phyloP scores from a whole-genome alignment of 2,113 vertebrate species.

The Clarias macrocephalus region DNA sequence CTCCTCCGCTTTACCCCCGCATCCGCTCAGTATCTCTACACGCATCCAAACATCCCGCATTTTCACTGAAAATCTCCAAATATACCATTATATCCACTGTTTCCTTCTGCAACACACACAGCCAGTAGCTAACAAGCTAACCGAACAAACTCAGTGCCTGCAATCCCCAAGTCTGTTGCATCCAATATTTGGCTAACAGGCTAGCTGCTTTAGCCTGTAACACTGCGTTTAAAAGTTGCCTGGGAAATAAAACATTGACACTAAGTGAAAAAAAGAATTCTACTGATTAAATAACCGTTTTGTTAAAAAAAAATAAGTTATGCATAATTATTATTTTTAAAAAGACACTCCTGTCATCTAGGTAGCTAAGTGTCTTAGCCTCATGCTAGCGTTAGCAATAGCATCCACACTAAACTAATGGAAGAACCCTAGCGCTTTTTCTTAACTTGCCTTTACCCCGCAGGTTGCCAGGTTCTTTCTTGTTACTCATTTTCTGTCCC shows the following conservation, averaged over 20 bases:
- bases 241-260: not conserved
- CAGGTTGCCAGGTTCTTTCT: not conserved
- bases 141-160: not conserved
- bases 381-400: slow-evolving; percentile 9
- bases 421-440: not conserved
- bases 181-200: slow-evolving; percentile 15
- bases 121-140: not conserved
- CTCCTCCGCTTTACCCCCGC: not conserved
- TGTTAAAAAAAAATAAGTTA: no score
- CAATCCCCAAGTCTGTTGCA: slow-evolving; percentile 1
- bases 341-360: not conserved
- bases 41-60: not conserved
- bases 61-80: not conserved
- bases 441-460: not conserved
- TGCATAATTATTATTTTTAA: not conserved
- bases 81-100: not conserved
- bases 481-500: no score
- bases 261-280: not conserved
- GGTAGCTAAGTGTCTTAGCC: not conserved
- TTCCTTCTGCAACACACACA: not conserved
- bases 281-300: not conserved
- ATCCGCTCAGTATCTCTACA: not conserved
- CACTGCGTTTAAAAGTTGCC: not conserved
- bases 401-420: not conserved
- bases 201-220: slow-evolving; percentile 11